phyloP scores from a whole-genome alignment of 2,113 vertebrate species.

The Gambusia affinis region DNA sequence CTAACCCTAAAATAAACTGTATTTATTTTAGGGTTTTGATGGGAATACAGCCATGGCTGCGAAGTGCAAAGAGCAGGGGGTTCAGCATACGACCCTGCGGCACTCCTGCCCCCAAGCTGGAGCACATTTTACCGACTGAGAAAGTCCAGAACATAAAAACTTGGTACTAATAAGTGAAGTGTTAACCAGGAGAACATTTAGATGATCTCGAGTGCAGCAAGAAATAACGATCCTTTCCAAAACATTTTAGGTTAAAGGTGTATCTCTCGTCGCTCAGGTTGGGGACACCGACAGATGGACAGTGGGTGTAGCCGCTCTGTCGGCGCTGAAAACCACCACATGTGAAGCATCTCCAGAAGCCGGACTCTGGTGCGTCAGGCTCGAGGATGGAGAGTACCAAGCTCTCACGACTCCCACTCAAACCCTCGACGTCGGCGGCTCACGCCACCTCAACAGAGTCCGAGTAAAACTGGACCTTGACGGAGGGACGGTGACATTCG shows the following conservation, averaged over 20 bases:
- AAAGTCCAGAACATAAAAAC: background rate
- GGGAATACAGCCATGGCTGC: too few relatives aligned
- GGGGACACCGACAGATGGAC: constrained; percentile 50
- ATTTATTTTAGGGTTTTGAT: too few relatives aligned
- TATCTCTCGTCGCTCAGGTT: constrained; percentile 30
- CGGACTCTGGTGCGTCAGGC: constrained; percentile 55
- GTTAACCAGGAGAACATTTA: background rate
- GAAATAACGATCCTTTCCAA: too few relatives aligned
- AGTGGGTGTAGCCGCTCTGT: constrained; percentile 43
- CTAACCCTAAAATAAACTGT: too few relatives aligned
- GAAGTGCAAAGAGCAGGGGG: too few relatives aligned
- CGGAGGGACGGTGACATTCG: constrained; percentile 32
- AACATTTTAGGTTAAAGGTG: background rate
- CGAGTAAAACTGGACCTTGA: constrained; percentile 32
- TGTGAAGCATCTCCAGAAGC: constrained; percentile 34
- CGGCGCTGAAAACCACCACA: background rate
- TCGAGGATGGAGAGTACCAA: constrained; percentile 23
- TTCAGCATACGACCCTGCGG: too few relatives aligned
- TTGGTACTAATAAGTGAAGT: background rate
- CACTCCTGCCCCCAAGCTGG: too few relatives aligned
- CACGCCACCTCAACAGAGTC: constrained; percentile 8
- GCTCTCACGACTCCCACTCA: constrained; percentile 31
- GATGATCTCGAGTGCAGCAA: too few relatives aligned
- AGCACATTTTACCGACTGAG: background rate
- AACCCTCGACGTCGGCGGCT: background rate